Evolutionary conservation across 2,888 invertebrate genomes (phyloP).

Genomic region (Spilarctia lutea): DNA sequence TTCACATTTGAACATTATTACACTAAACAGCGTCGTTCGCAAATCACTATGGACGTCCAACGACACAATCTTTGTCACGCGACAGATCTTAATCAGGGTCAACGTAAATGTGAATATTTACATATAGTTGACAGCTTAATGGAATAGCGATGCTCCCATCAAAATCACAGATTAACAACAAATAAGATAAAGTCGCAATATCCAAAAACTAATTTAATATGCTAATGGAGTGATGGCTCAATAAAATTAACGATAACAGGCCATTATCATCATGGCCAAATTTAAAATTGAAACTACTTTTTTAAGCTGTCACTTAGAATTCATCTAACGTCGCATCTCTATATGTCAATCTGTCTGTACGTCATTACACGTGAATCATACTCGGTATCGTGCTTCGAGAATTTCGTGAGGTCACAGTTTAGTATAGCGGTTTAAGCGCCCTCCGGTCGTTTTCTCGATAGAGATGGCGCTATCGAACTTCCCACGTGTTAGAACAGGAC

Average conservation of each 20-base stretch:
- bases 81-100: conserved; percentile 52
- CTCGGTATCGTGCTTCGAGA: conserved; percentile 79
- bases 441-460: conserved; percentile 78
- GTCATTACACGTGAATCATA: conserved; percentile 83
- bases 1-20: conserved; percentile 72
- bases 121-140: conserved; percentile 65
- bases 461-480: conserved; percentile 62
- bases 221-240: conserved; percentile 68
- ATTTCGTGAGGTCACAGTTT: conserved; percentile 87
- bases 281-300: conserved; percentile 57
- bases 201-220: conserved; percentile 67
- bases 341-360: conserved; percentile 70
- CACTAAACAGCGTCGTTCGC: conserved; percentile 54
- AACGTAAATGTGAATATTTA: conserved; percentile 53
- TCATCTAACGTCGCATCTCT: conserved; percentile 78
- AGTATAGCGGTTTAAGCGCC: conserved; percentile 85
- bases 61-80: conserved; percentile 26
- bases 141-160: conserved; percentile 54
- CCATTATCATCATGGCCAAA: conserved; percentile 57
- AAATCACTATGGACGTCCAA: conserved; percentile 24
- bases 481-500: conserved; percentile 60
- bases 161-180: conserved; percentile 56
- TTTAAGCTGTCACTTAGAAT: conserved; percentile 70
- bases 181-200: conserved; percentile 44
- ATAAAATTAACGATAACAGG: conserved; percentile 70